A percentile compares a stretch with the other conserved stretches of the same genome.
phyloP scores from a whole-genome alignment of 2,797 vertebrate species.

The Sciaenops ocellatus region DNA sequence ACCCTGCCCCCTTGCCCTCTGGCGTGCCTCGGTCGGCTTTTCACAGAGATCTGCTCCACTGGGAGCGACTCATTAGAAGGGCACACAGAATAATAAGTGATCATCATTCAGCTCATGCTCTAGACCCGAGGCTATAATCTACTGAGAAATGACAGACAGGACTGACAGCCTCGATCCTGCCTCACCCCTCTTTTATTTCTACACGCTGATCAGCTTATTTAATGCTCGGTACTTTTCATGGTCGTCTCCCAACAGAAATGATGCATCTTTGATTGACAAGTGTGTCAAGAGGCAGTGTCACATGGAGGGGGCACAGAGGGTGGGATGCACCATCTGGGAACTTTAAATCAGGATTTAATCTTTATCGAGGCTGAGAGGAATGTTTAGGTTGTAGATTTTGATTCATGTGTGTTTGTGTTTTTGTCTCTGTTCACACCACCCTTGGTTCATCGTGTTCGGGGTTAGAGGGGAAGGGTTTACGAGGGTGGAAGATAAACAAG shows the following conservation, averaged over 20 bases:
- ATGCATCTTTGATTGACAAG: conserved; percentile 35
- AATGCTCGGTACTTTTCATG: conserved; percentile 25
- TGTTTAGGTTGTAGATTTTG: too few species aligned
- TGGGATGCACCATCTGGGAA: not conserved
- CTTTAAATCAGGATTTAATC: not conserved
- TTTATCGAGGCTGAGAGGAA: too few species aligned
- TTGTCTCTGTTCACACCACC: too few species aligned
- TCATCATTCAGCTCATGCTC: conserved; percentile 67
- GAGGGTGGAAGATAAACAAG: too few species aligned
- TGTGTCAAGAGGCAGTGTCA: conserved; percentile 4
- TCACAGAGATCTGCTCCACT: conserved; percentile 39
- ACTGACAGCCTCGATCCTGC: conserved; percentile 46
- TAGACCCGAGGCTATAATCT: conserved; percentile 62
- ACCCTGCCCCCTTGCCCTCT: not conserved
- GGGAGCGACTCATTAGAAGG: conserved; percentile 60
- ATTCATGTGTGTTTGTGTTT: too few species aligned
- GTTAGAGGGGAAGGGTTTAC: too few species aligned
- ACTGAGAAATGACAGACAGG: conserved; percentile 52
- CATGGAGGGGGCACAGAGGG: not conserved
- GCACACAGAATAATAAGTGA: conserved; percentile 45
- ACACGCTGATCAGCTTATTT: conserved; percentile 48
- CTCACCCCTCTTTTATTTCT: conserved; percentile 34
- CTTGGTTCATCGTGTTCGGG: too few species aligned
- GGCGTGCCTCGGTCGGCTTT: conserved; percentile 12
- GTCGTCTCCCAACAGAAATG: conserved; percentile 12